Evolutionary conservation across 2,888 invertebrate species (phyloP).

Genomic region (Bellardia pandia): DNA sequence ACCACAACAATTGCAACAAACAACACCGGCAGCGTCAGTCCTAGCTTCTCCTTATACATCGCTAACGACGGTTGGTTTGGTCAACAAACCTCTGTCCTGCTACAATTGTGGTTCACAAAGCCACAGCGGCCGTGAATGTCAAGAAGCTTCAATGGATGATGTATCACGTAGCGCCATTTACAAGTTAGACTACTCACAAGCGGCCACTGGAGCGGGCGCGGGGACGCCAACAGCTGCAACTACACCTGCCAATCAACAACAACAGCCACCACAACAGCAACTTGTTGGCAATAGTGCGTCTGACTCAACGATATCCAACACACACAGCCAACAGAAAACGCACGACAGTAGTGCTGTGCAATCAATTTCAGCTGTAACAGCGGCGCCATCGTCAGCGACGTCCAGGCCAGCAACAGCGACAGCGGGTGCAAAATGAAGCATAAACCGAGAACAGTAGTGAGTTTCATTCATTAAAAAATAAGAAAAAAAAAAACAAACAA

Average conservation of each 20-base stretch:
- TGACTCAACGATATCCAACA: constrained; percentile 55
- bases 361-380: constrained; percentile 74
- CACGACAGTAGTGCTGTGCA: constrained; percentile 66
- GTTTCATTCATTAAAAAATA: constrained; percentile 56
- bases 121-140: constrained; percentile 94
- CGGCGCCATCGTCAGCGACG: constrained; percentile 74
- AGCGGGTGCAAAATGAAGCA: constrained; percentile 68
- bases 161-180: constrained; percentile 91
- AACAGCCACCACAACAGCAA: constrained; percentile 56
- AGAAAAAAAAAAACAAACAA: constrained; percentile 20
- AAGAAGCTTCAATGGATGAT: constrained; percentile 96
- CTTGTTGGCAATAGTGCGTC: constrained; percentile 61
- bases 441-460: constrained; percentile 64
- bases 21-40: constrained; percentile 78
- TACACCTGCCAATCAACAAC: constrained; percentile 70
- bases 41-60: constrained; percentile 79
- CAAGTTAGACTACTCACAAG: constrained; percentile 87
- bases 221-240: constrained; percentile 67
- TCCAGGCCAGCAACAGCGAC: constrained; percentile 73
- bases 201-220: constrained; percentile 73
- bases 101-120: constrained; percentile 95
- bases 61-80: constrained; percentile 73
- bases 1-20: constrained; percentile 76
- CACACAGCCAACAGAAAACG: constrained; percentile 74
- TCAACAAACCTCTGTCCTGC: constrained; percentile 86